Evolutionary conservation across 92 coral and sea anemone genomes (phyloP).

Genomic region (Montipora capitata): DNA sequence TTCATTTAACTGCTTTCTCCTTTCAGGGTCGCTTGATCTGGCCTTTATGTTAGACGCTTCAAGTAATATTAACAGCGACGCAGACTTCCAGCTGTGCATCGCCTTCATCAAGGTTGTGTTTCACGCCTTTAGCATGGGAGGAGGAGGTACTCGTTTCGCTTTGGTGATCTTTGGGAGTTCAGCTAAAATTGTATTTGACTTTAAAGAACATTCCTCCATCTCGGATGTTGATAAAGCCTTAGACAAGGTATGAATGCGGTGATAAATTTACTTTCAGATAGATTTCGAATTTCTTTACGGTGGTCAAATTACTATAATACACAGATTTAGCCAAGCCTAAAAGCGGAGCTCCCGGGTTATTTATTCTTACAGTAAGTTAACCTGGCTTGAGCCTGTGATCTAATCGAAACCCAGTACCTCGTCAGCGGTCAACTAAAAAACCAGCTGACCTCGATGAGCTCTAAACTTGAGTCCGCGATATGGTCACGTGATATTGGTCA

Average conservation of each 20-base stretch:
- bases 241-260: conserved; percentile 41
- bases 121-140: conserved; percentile 75
- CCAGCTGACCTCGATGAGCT: no score
- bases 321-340: no score
- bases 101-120: conserved; percentile 78
- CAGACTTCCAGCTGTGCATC: conserved; percentile 72
- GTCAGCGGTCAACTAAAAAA: no score
- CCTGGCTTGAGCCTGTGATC: no score
- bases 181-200: conserved; percentile 84
- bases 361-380: no score
- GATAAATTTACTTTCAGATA: not conserved
- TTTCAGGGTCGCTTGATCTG: conserved; percentile 54
- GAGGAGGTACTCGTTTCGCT: conserved; percentile 71
- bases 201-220: conserved; percentile 77
- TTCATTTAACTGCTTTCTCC: no score
- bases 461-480: no score
- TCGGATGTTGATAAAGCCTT: conserved; percentile 60
- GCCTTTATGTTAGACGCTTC: conserved; percentile 90
- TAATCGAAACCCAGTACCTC: no score
- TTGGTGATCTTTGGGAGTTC: conserved; percentile 84
- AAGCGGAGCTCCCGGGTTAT: no score
- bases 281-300: not conserved
- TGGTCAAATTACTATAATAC: no score
- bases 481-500: no score
- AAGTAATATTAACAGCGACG: conserved; percentile 66